These are phyloP conservation scores for Neolamprologus brichardi DNA, from an alignment of 2,113 vertebrate genomes.

Conservation along the genomic window DNA sequence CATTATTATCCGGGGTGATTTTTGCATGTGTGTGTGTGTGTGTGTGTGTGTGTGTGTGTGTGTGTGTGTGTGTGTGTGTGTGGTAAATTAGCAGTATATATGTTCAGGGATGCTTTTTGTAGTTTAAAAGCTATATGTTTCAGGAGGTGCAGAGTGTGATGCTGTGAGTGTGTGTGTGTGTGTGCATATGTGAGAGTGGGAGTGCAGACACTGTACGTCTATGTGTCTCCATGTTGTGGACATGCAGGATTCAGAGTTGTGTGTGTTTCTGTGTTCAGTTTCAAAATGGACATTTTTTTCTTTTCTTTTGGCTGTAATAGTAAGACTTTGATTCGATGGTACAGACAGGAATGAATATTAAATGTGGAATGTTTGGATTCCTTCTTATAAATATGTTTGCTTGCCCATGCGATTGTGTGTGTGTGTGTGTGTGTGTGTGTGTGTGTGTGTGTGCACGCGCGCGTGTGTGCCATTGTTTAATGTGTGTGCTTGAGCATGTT, in stretches of 20 bases:
- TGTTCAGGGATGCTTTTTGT: neutral
- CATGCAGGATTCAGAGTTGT: neutral
- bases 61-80: neutral
- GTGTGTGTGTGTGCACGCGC: neutral
- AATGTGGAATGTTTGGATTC: neutral
- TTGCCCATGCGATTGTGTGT: neutral
- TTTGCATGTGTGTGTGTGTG: neutral
- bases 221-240: neutral
- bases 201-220: neutral
- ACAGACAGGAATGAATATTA: neutral
- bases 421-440: neutral
- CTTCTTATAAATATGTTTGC: neutral
- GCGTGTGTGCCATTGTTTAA: neutral
- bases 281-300: neutral
- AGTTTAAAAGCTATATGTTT: neutral
- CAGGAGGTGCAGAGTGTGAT: neutral
- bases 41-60: neutral
- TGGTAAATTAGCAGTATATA: neutral
- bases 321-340: neutral
- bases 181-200: neutral
- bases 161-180: neutral
- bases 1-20: neutral
- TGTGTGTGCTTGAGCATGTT: neutral
- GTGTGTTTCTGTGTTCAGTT: neutral
- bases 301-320: neutral